Evolutionary conservation across 2,888 invertebrate species (phyloP), one percentile per base, ranked within the genome.

Genomic region (Caenorhabditis zanzibari): DNA sequence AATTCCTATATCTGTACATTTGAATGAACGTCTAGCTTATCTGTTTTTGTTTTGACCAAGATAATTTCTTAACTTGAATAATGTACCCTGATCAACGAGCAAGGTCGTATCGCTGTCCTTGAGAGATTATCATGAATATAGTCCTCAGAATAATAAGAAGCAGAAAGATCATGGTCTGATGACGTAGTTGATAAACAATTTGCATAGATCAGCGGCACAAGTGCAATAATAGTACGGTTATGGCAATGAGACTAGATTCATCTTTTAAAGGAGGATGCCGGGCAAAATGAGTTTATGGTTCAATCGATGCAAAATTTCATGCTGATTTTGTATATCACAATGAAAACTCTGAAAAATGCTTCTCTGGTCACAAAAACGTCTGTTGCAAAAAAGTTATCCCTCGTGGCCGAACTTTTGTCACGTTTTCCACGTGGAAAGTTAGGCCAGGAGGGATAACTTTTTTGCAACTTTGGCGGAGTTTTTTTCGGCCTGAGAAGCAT

Each of bases 141-240:
- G 47, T 47, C 41, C 28, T 71, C 47, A 71, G 58, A 69, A 41
- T 22, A 19, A 41, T 22, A 26, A 28, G 38, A 26, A 44, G 16
- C 47, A 26, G 32, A 76, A 71, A 77, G 77, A 77, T 63, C 77
- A 71, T 19, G 14, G 69, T 63, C 69, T 77, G 69, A 71, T 77
- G 69, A 77, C 77, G 69, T 77, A 61, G 69, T 54, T 54, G 52
- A 47, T 49, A 38, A 41, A 28, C 54, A 44, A 63, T 71, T 77
- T 69, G 54, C 69, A 77, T 77, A 68, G 69, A 77, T 77, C 77
- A 77, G 16, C 14, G 22, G 58, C 3, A 28, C 26, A 19, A 63
- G 63, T 44, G 44, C 63, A 63, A 47, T 4, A 63, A 44, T 26
- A 61, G 61, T 41, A 14, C 59, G 16, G 10, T n/a, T 52, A 14